A percentile compares a stretch with the other conserved stretches of the same genome.
phyloP scores from a whole-genome alignment of 1,140 invertebrate species.

The Lepidurus couesii region DNA sequence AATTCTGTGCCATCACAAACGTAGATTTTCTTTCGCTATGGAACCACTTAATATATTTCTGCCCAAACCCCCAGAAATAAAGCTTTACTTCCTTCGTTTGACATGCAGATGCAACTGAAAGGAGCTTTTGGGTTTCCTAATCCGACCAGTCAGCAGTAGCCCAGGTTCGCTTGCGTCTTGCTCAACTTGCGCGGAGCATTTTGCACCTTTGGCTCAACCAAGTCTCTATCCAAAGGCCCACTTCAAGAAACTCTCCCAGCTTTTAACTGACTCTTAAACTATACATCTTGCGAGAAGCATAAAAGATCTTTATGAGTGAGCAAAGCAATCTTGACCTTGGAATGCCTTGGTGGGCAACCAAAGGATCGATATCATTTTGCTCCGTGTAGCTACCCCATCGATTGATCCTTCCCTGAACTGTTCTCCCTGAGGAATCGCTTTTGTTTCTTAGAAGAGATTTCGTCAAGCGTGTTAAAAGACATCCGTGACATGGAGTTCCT shows the following conservation, averaged over 20 bases:
- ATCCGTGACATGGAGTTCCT: too few species aligned
- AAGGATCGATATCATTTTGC: constrained; percentile 9
- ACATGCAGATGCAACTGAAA: not conserved
- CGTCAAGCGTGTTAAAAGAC: not conserved
- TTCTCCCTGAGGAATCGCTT: not conserved
- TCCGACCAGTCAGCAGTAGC: not conserved
- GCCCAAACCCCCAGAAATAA: not conserved
- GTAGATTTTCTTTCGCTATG: not conserved
- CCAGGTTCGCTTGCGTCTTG: constrained; percentile 4
- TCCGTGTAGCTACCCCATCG: not conserved
- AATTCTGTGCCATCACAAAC: not conserved
- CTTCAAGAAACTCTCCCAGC: not conserved
- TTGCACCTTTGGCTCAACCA: not conserved
- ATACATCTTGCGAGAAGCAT: not conserved
- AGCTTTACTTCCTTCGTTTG: not conserved
- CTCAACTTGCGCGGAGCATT: not conserved
- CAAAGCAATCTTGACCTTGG: not conserved
- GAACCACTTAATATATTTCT: not conserved
- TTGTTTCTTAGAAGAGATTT: not conserved
- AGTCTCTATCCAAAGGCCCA: not conserved
- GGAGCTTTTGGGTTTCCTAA: not conserved
- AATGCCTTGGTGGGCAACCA: not conserved
- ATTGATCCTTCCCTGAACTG: not conserved
- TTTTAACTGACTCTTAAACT: not conserved
- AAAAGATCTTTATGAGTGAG: not conserved